phyloP scores from a whole-genome alignment of 2,888 invertebrate species.

The Noctua janthe region DNA sequence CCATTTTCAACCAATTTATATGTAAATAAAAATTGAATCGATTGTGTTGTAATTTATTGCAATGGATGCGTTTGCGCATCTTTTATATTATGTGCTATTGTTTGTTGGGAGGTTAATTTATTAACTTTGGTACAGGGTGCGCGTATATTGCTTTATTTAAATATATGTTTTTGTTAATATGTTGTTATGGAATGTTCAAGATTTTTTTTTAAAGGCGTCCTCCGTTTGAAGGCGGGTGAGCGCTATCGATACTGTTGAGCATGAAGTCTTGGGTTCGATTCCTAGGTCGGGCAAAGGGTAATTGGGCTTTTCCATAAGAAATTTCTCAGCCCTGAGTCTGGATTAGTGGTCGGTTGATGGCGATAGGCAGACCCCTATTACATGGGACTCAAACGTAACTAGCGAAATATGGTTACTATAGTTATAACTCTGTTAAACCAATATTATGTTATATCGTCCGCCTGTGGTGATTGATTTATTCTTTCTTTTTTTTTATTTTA shows the following conservation, averaged over 20 bases:
- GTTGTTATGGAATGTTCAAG: not conserved
- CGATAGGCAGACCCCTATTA: not conserved
- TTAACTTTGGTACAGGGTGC: slow-evolving; percentile 47
- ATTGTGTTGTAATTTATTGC: slow-evolving; percentile 76
- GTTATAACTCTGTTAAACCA: not conserved
- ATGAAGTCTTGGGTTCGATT: not conserved
- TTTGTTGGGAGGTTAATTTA: slow-evolving; percentile 61
- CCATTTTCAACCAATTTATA: slow-evolving; percentile 78
- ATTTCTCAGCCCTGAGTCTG: not conserved
- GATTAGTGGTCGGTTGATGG: not conserved
- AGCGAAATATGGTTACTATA: not conserved
- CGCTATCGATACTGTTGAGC: not conserved
- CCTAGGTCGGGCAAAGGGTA: not conserved
- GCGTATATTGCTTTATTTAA: slow-evolving; percentile 26
- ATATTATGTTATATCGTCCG: not conserved
- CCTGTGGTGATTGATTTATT: slow-evolving; percentile 4
- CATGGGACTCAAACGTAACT: not conserved
- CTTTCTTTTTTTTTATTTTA: not conserved
- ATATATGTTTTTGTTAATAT: slow-evolving; percentile 20
- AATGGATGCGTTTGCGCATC: slow-evolving; percentile 66
- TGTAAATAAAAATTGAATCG: slow-evolving; percentile 78
- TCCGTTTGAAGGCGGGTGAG: not conserved
- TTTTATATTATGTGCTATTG: slow-evolving; percentile 68
- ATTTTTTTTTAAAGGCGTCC: not conserved
- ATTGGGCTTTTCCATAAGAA: not conserved